These are phyloP conservation scores for Rhopalosiphum maidis DNA, from an alignment of 1,140 invertebrate genomes.

Conservation along the genomic window DNA sequence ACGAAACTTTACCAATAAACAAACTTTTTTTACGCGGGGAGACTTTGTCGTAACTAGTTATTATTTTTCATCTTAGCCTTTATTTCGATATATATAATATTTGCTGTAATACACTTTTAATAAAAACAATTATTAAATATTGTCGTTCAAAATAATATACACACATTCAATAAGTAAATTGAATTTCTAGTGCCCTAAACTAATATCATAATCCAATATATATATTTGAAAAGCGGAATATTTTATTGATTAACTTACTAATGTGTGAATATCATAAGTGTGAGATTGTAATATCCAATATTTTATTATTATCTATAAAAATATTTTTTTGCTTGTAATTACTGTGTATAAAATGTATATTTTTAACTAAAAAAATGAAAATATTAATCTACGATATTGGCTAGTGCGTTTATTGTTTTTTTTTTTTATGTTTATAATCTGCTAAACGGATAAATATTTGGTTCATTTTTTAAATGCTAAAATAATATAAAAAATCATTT, in stretches of 20 bases:
- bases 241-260: background rate
- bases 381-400: background rate
- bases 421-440: background rate
- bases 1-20: slow-evolving; percentile 54
- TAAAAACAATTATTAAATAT: background rate
- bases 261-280: background rate
- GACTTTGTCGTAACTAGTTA: background rate
- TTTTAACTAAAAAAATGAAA: background rate
- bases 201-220: background rate
- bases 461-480: background rate
- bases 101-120: background rate
- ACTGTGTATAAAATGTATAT: background rate
- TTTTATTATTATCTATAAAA: background rate
- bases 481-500: background rate
- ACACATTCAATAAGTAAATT: background rate
- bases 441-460: background rate
- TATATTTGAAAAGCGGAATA: background rate
- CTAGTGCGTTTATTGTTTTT: background rate
- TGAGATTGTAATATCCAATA: background rate
- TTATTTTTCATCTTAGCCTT: background rate
- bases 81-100: background rate
- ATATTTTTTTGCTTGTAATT: background rate
- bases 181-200: background rate
- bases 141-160: background rate
- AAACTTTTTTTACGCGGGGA: background rate